phyloP scores from a whole-genome alignment of 2,888 invertebrate genomes.

The Trichopria drosophilae region DNA sequence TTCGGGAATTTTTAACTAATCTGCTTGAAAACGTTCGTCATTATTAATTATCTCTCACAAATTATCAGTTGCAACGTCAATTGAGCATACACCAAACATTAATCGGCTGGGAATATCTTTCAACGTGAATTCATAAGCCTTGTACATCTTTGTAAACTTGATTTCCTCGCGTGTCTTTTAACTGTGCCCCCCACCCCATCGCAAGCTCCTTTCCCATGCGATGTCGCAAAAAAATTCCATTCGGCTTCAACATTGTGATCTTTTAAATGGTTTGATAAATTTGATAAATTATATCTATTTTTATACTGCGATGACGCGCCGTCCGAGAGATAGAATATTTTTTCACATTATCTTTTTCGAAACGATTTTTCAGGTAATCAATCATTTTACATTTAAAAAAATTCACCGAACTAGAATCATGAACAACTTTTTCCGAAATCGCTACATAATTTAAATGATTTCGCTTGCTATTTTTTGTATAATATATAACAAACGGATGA shows the following conservation, averaged over 20 bases:
- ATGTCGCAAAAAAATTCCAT: slow-evolving; percentile 10
- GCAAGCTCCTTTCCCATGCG: too few species aligned
- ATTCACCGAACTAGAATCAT: background rate
- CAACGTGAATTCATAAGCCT: too few species aligned
- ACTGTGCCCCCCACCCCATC: too few species aligned
- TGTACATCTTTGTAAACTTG: slow-evolving; percentile 20
- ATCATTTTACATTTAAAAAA: slow-evolving; percentile 5
- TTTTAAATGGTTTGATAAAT: slow-evolving; percentile 1
- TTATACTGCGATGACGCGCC: background rate
- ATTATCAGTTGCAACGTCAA: too few species aligned
- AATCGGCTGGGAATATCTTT: too few species aligned
- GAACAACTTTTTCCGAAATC: background rate
- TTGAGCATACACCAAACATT: too few species aligned
- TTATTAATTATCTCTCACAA: too few species aligned
- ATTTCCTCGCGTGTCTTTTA: too few species aligned
- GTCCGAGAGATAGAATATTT: background rate
- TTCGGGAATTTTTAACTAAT: slow-evolving; percentile 18
- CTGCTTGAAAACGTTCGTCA: too few species aligned
- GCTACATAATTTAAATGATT: background rate
- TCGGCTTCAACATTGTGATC: background rate
- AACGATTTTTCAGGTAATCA: slow-evolving; percentile 7
- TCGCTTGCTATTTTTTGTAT: background rate
- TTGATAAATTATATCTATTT: slow-evolving; percentile 3
- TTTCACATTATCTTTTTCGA: background rate
- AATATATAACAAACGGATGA: background rate